Conservation (phyloP, 2,797 vertebrate genomes). For the Sebastes taczanowskii region DNA sequence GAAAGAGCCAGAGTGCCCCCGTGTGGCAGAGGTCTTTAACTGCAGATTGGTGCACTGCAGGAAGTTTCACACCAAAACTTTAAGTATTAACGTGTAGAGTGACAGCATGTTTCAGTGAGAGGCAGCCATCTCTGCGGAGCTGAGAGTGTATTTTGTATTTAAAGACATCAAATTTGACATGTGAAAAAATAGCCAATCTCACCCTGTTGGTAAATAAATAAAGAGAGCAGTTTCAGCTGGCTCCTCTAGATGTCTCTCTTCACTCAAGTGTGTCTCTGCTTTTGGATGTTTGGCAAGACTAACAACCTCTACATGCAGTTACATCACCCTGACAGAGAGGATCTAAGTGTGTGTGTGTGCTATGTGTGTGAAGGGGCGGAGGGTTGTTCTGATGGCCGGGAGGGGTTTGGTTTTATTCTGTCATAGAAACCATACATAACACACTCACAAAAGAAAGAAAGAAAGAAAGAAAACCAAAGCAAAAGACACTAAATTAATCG, state of each 20-base stretch:
- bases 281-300: neutral
- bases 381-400: neutral
- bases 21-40: slow-evolving; percentile 46
- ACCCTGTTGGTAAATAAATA: neutral
- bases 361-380: neutral
- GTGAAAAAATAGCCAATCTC: neutral
- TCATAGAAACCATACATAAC: neutral
- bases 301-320: slow-evolving; percentile 14
- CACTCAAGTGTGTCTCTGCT: slow-evolving; percentile 10
- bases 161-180: neutral
- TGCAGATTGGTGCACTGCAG: slow-evolving; percentile 20
- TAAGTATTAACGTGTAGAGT: neutral
- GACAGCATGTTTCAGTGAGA: neutral
- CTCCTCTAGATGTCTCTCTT: slow-evolving; percentile 74
- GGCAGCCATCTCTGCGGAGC: neutral
- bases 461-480: neutral
- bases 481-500: neutral
- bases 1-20: slow-evolving; percentile 68
- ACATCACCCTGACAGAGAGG: slow-evolving; percentile 22
- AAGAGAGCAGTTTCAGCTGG: slow-evolving; percentile 2
- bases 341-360: neutral
- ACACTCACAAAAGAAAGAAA: neutral
- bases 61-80: neutral
- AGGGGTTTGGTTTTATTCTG: neutral
- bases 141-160: neutral